Evolutionary conservation across 2,113 vertebrate genomes (phyloP), one percentile per base, ranked within the genome.

Genomic region (Oceanites oceanicus): DNA sequence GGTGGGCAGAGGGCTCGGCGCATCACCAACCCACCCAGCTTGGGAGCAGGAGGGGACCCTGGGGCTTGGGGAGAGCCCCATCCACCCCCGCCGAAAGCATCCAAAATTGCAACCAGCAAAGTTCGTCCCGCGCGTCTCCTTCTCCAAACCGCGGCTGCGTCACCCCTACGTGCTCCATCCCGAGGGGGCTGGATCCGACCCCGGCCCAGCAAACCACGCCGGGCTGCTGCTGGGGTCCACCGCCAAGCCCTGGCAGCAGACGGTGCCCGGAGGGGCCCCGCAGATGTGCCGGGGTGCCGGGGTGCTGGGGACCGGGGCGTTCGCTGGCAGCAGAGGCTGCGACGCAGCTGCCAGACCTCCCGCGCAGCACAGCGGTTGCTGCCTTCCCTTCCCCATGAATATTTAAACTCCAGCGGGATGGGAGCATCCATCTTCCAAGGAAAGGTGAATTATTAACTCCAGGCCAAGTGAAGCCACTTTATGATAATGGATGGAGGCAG

Each of bases 391-490:
- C 26, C 0, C 76, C 68, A 94, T 96, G 93, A 97, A 97, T 97
- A 97, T 97, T 97, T 97, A 82, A 97, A 65, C 9, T 70, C 50
- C 68, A 10, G 66, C 0, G 4, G 80, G 78, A 79, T 7, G 79
- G 77, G 66, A 93, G 68, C 91, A 94, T 97, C 95, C 96, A 90
- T 97, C 96, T 96, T 94, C 96, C 86, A 15, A 61, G 84, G 84
- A 83, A 88, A 95, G 85, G 90, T 93, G 90, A 97, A 95, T 97
- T 91, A 97, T 97, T 88, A 87, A 97, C 96, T 71, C 81, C 72
- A 23, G 77, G 91, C 86, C 92, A 81, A 96, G 97, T 2, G 44
- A 79, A 97, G 91, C 59, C 95, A 95, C 95, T 97, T 97, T 86
- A 22, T 49, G 88, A 29, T 85, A 95, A 95, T 86, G 89, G 96